Base-by-base conservation (phyloP, 2,888 invertebrate species). In the Clivina fossor region DNA sequence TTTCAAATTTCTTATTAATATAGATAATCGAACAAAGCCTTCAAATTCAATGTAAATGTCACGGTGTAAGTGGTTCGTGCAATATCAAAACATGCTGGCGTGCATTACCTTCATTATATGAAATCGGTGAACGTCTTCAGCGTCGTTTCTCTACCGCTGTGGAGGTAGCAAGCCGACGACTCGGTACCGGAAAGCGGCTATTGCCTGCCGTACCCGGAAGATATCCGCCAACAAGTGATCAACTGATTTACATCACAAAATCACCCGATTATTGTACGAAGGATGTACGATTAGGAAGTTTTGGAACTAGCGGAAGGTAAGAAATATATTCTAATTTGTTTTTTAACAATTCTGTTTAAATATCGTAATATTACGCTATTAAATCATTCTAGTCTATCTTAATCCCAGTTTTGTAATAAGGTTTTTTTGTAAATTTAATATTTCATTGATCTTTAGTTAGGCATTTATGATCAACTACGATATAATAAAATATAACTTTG, bases 251-350 rank as follows among this genome's bases (percentile, higher is more conserved):
- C 74, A 81, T 87, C 62, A 84, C 85, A 59, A 88, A 87, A 68
- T 89, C 89, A 56, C 90, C 91, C 0, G 90, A 91, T 74, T 91
- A 90, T 73, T 92, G 92, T 74, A 81, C 84, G 56, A 82, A 81
- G 18, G 88, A 91, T 66, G 77, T 79, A 11, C 81, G 82, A 37
- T 78, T 84, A 3, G 91, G 90, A 9, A 88, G 89, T 46, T 76
- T 84, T 8, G 90, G 90, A 22, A 91, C 90, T 0, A 77, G 79
- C 44, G 88, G 88, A 69, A 83, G 90, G 90, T 89, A 69, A 71
- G 70, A 55, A 32, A 53, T 56, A 64, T 63, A 62, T 63, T 65
- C 62, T 65, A 57, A 62, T 61, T 24, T 61, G n/a, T n/a, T n/a
- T n/a, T n/a, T n/a, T n/a, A n/a, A n/a, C n/a, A n/a, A n/a, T n/a